phyloP scores from a whole-genome alignment of 2,113 vertebrate genomes.

The Oncorhynchus keta region DNA sequence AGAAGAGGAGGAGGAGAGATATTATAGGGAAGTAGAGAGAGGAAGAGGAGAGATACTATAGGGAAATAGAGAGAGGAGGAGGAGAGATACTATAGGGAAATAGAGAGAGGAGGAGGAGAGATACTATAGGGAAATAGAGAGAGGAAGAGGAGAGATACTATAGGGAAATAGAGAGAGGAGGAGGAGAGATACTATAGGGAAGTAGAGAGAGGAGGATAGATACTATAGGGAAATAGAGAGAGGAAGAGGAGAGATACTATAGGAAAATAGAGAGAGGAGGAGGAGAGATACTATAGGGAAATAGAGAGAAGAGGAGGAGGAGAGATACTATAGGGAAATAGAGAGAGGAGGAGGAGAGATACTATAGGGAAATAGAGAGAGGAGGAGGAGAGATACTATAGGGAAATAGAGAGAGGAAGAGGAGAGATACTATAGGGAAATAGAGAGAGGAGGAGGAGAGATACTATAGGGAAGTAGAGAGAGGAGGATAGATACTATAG shows the following conservation, averaged over 20 bases:
- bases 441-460: not conserved
- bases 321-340: not conserved
- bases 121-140: not conserved
- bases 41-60: too few species aligned
- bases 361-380: not conserved
- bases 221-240: not conserved
- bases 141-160: conserved; percentile 2
- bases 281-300: too few species aligned
- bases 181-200: not conserved
- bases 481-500: not conserved
- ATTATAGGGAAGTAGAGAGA: not conserved
- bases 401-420: too few species aligned
- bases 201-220: too few species aligned
- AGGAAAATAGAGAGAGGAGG: too few species aligned
- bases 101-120: too few species aligned
- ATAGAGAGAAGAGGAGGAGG: not conserved
- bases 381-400: conserved; percentile 12
- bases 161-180: not conserved
- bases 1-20: conserved; percentile 1
- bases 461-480: not conserved
- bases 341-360: not conserved
- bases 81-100: not conserved
- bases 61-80: not conserved
- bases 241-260: not conserved
- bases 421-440: too few species aligned